Percentiles rank a stretch among this genome's conserved stretches.
phyloP scores from a whole-genome alignment of 2,888 invertebrate species.

The Scaptomyza caliginosa region DNA sequence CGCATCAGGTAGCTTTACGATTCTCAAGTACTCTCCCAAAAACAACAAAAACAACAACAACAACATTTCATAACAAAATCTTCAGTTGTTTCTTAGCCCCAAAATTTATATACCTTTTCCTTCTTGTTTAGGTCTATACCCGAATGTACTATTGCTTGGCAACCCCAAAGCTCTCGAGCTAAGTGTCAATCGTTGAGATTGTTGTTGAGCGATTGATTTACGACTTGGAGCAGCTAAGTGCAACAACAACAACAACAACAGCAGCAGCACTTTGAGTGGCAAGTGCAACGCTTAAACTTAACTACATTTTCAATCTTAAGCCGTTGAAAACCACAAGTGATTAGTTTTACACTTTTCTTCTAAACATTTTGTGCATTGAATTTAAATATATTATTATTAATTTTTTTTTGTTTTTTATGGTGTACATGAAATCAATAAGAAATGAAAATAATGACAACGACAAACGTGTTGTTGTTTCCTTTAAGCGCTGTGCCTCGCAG shows the following conservation, averaged over 20 bases:
- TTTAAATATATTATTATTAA: too few relatives aligned
- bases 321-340: too few relatives aligned
- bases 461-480: conserved; percentile 17
- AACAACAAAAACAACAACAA: not conserved
- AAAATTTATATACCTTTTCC: too few relatives aligned
- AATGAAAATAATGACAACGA: conserved; percentile 35
- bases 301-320: not conserved
- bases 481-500: not conserved
- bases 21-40: not conserved
- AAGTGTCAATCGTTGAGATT: not conserved
- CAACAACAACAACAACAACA: not conserved
- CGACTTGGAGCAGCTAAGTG: not conserved
- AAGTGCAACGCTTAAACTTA: not conserved
- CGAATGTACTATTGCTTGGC: not conserved
- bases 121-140: not conserved
- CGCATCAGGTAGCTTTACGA: conserved; percentile 14
- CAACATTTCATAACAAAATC: not conserved
- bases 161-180: not conserved
- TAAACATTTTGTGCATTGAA: too few relatives aligned
- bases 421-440: conserved; percentile 16
- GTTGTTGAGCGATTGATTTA: conserved; percentile 6
- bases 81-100: not conserved
- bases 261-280: not conserved
- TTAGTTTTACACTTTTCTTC: not conserved
- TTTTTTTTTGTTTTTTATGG: too few relatives aligned